Percentiles rank a stretch among this genome's conserved stretches.
These are phyloP conservation scores for Chalcis sispes DNA, from an alignment of 2,888 invertebrate species.

Conservation along the genomic window DNA sequence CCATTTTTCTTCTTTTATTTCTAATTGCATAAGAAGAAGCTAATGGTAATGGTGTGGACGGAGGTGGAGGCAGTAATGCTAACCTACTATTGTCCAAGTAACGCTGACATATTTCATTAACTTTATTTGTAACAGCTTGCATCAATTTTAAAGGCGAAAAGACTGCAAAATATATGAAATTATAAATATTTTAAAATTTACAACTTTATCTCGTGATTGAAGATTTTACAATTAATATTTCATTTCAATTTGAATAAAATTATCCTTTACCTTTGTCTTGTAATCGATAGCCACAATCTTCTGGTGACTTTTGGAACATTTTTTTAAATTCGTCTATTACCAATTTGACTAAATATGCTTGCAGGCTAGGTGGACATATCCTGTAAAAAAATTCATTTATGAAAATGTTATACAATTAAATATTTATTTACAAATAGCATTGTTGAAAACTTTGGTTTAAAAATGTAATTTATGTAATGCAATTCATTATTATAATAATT, in stretches of 20 bases:
- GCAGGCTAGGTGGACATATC: slow-evolving; percentile 83
- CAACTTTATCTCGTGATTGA: background rate
- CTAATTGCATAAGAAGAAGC: slow-evolving; percentile 85
- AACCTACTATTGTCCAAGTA: slow-evolving; percentile 83
- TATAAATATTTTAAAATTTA: slow-evolving; percentile 31
- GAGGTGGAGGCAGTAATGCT: slow-evolving; percentile 81
- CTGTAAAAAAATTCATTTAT: slow-evolving; percentile 76
- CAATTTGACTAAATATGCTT: slow-evolving; percentile 82
- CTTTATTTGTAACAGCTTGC: slow-evolving; percentile 84
- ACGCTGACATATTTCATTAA: slow-evolving; percentile 84
- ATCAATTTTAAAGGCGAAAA: slow-evolving; percentile 85
- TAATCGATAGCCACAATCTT: slow-evolving; percentile 81
- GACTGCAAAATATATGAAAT: slow-evolving; percentile 77
- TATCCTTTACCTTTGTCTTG: slow-evolving; percentile 79
- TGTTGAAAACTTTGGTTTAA: background rate
- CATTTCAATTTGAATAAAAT: slow-evolving; percentile 16
- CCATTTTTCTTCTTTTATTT: slow-evolving; percentile 92
- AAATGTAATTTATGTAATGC: background rate
- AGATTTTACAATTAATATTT: background rate
- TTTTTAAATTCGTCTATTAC: slow-evolving; percentile 83
- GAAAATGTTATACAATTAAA: background rate
- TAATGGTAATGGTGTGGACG: slow-evolving; percentile 76
- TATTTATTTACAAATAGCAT: background rate
- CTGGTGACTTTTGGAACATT: slow-evolving; percentile 81
- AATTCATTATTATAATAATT: background rate